phyloP scores from a whole-genome alignment of 2,888 invertebrate species.

The Exephanes ischioxanthus region DNA sequence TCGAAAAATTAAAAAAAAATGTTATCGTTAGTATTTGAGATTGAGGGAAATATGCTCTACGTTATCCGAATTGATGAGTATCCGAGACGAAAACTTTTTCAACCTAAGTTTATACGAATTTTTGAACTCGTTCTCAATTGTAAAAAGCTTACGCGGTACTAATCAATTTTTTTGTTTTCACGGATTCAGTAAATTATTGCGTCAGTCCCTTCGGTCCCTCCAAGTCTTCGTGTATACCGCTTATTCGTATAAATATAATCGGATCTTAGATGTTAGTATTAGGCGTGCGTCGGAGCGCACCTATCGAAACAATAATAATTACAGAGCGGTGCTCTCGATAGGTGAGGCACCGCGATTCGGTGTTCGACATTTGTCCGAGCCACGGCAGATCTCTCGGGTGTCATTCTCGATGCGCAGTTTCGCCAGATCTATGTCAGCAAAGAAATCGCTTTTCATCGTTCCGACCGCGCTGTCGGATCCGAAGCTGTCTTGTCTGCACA shows the following conservation, averaged over 20 bases:
- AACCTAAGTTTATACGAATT: slow-evolving; percentile 50
- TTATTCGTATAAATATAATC: slow-evolving; percentile 64
- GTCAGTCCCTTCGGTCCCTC: slow-evolving; percentile 69
- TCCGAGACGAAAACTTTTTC: slow-evolving; percentile 31
- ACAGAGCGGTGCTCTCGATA: slow-evolving; percentile 83
- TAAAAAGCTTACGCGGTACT: slow-evolving; percentile 62
- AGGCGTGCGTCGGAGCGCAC: slow-evolving; percentile 38
- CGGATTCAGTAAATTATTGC: slow-evolving; percentile 66
- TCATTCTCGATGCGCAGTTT: slow-evolving; percentile 78
- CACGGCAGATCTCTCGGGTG: slow-evolving; percentile 78
- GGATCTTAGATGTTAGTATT: slow-evolving; percentile 32
- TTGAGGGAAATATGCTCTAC: slow-evolving; percentile 51
- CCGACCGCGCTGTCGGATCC: slow-evolving; percentile 83
- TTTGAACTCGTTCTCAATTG: slow-evolving; percentile 36
- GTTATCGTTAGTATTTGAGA: slow-evolving; percentile 20
- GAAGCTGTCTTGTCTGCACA: slow-evolving; percentile 82
- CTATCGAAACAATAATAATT: slow-evolving; percentile 64
- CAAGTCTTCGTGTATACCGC: slow-evolving; percentile 54
- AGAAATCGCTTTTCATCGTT: slow-evolving; percentile 83
- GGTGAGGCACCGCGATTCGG: slow-evolving; percentile 79
- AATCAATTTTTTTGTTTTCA: slow-evolving; percentile 14
- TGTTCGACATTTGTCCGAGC: slow-evolving; percentile 78
- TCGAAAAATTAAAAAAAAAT: slow-evolving; percentile 21
- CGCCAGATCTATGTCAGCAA: slow-evolving; percentile 81
- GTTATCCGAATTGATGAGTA: slow-evolving; percentile 17